Percentiles rank a stretch among this genome's conserved stretches.
Evolutionary conservation across 2,113 vertebrate species (phyloP).

Genomic region (Smithornis capensis): DNA sequence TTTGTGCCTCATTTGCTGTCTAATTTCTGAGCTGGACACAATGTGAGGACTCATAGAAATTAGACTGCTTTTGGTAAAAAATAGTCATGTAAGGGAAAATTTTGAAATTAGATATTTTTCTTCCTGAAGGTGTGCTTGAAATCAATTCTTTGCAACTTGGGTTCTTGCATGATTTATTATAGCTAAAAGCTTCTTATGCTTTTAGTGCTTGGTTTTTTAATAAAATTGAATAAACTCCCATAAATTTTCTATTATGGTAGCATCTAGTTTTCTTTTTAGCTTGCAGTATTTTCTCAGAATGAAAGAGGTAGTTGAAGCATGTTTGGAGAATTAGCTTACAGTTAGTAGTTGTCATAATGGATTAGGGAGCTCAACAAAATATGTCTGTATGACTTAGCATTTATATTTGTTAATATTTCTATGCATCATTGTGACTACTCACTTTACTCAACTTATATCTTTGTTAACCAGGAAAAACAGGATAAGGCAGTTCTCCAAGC

Average conservation of each 20-base stretch:
- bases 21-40: neutral
- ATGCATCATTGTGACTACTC: neutral
- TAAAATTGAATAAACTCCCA: neutral
- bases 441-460: neutral
- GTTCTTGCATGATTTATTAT: neutral
- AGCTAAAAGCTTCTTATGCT: neutral
- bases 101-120: neutral
- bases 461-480: conserved; percentile 87
- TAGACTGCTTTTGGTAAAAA: neutral
- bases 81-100: neutral
- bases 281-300: neutral
- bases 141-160: neutral
- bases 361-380: neutral
- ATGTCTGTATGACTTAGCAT: neutral
- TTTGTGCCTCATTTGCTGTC: neutral
- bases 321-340: neutral
- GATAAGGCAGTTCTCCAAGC: conserved; percentile 95
- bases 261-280: neutral
- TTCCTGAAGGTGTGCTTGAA: neutral
- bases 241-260: neutral
- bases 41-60: neutral
- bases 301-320: neutral
- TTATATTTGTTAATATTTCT: too few species aligned
- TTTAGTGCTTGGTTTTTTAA: neutral
- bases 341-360: neutral